phyloP scores from a whole-genome alignment of 2,797 vertebrate genomes.

The Miichthys miiuy region DNA sequence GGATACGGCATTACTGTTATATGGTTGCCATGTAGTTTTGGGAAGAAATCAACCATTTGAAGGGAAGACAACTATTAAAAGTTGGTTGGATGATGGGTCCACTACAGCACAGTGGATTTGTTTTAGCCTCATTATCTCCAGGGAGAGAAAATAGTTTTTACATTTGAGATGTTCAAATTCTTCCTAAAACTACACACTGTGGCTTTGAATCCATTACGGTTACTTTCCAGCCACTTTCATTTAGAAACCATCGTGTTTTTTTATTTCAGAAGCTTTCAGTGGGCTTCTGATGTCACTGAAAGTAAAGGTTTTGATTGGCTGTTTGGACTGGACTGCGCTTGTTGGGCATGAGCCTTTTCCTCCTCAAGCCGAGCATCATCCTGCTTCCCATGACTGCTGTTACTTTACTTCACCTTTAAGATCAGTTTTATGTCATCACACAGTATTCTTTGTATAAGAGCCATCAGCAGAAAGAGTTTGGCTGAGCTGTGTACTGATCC shows the following conservation, averaged over 20 bases:
- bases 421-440: constrained; percentile 52
- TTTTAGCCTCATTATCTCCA: constrained; percentile 5
- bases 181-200: constrained; percentile 81
- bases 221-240: constrained; percentile 68
- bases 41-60: constrained; percentile 71
- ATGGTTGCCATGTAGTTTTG: constrained; percentile 73
- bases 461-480: background rate
- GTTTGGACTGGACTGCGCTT: constrained; percentile 80
- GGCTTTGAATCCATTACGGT: constrained; percentile 63
- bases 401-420: constrained; percentile 62
- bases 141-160: constrained; percentile 1
- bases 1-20: constrained; percentile 46
- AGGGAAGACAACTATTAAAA: constrained; percentile 20
- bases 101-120: constrained; percentile 19
- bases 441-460: constrained; percentile 24
- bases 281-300: constrained; percentile 88
- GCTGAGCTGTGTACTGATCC: no score
- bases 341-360: constrained; percentile 81
- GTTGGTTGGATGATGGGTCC: constrained; percentile 9
- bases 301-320: constrained; percentile 89
- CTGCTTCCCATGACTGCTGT: constrained; percentile 78
- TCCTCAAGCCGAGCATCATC: constrained; percentile 76
- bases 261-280: constrained; percentile 88
- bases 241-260: constrained; percentile 65
- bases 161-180: constrained; percentile 46